Conservation (phyloP, 2,888 invertebrate species). For the Eupithecia pulchellata region DNA sequence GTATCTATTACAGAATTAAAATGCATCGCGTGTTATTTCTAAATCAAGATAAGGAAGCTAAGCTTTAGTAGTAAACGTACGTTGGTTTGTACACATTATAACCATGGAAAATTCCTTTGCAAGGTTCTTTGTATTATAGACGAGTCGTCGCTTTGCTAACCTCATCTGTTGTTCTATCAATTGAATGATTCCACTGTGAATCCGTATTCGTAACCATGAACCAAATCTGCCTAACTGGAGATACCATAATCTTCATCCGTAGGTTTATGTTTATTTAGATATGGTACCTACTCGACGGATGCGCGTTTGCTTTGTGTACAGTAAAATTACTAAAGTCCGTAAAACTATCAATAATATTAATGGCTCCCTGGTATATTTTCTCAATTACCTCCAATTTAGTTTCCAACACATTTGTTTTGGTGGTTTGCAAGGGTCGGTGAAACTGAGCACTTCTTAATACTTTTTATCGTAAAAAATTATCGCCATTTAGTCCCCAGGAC, state of each 20-base stretch:
- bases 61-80: conserved; percentile 33
- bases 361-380: too few relatives aligned
- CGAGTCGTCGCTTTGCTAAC: conserved; percentile 35
- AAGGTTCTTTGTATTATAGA: conserved; percentile 30
- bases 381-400: background rate
- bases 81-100: conserved; percentile 24
- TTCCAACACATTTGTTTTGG: background rate
- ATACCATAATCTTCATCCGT: conserved; percentile 12
- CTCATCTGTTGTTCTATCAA: conserved; percentile 35
- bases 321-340: background rate
- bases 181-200: conserved; percentile 30
- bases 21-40: conserved; percentile 47
- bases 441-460: background rate
- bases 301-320: background rate
- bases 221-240: conserved; percentile 23
- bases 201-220: conserved; percentile 24
- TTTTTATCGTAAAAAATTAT: background rate
- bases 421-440: background rate
- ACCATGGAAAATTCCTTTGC: conserved; percentile 33
- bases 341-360: too few relatives aligned
- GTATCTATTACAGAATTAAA: conserved; percentile 34
- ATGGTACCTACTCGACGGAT: background rate
- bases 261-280: background rate
- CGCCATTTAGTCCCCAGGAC: background rate
- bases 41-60: conserved; percentile 48